These are phyloP conservation scores for Pitta sordida DNA, from an alignment of 2,113 vertebrate species.

Conservation along the genomic window DNA sequence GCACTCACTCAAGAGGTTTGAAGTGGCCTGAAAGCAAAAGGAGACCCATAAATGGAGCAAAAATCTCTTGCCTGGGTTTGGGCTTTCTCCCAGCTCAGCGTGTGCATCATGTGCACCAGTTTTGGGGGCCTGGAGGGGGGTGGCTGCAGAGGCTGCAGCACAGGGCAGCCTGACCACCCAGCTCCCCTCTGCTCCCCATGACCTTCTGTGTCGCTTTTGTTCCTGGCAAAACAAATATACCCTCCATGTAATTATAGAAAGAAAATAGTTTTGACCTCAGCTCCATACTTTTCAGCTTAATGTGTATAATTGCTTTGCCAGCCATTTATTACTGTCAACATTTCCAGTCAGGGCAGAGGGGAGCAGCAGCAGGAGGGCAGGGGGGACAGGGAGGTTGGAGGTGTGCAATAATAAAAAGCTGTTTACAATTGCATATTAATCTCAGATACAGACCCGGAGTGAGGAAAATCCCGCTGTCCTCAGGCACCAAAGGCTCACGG, in stretches of 20 bases:
- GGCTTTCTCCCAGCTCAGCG: neutral
- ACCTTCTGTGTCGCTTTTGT: neutral
- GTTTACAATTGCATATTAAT: neutral
- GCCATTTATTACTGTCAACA: slow-evolving; percentile 53
- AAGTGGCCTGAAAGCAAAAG: neutral
- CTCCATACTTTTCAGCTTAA: slow-evolving; percentile 42
- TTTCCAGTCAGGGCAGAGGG: neutral
- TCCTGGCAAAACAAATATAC: slow-evolving; percentile 45
- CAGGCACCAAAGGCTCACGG: neutral
- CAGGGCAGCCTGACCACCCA: neutral
- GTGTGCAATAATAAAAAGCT: neutral
- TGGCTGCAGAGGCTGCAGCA: neutral
- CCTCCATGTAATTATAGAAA: slow-evolving; percentile 44
- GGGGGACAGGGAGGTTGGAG: neutral
- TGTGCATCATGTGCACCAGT: no score
- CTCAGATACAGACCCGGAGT: neutral
- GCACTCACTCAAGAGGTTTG: neutral
- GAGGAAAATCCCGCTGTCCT: neutral
- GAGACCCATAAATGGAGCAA: neutral
- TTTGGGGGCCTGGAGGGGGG: neutral
- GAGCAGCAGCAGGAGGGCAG: neutral
- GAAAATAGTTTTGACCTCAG: slow-evolving; percentile 56
- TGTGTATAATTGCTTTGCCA: slow-evolving; percentile 52
- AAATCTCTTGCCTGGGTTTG: neutral
- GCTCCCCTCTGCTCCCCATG: neutral